Base-by-base conservation (phyloP, 2,888 invertebrate species). In the Sinodicranocentrus sp. region DNA sequence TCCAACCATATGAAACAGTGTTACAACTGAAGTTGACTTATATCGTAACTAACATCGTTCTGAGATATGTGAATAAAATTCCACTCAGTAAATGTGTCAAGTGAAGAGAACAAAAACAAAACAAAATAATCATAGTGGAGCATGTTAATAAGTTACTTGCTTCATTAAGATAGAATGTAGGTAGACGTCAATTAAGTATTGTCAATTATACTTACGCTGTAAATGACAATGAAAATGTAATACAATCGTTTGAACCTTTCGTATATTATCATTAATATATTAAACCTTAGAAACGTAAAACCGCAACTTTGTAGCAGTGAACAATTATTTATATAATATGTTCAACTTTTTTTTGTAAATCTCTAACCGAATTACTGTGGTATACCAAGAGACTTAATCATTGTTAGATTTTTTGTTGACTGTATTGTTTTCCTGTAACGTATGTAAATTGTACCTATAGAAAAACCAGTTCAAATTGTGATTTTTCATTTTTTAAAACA, bases 311-410 rank as follows among this genome's bases (percentile, higher is more conserved):
- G 10, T 33, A 33, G 33, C 33, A 33, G 33, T 33, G 33, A 33
- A 33, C 33, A 33, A n/a, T 33, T 33, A 33, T 33, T 3, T 33
- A n/a, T n/a, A n/a, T n/a, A n/a, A n/a, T 33, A 6, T 33, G 33
- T 33, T 33, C 33, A 52, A 19, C 8, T 8, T n/a, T 52, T 52
- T 52, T 52, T 52, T n/a, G 52, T 63, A 33, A n/a, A 76, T 54
- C 76, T 76, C 78, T 71, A 63, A 71, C 78, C 78, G 78, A 79
- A 79, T 79, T 79, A 79, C 63, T 79, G 78, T 79, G 70, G 78
- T 79, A 79, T 63, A 79, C 78, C 71, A 79, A 79, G 78, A 79
- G 78, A 79, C 78, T 79, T 79, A 79, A 48, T 28, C 21, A 59
- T 19, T 52, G 33, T 15, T 25, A 21, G 33, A 52, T 54, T 39